Evolutionary conservation across 2,888 invertebrate species (phyloP).

Genomic region (Cephus pygmeus): DNA sequence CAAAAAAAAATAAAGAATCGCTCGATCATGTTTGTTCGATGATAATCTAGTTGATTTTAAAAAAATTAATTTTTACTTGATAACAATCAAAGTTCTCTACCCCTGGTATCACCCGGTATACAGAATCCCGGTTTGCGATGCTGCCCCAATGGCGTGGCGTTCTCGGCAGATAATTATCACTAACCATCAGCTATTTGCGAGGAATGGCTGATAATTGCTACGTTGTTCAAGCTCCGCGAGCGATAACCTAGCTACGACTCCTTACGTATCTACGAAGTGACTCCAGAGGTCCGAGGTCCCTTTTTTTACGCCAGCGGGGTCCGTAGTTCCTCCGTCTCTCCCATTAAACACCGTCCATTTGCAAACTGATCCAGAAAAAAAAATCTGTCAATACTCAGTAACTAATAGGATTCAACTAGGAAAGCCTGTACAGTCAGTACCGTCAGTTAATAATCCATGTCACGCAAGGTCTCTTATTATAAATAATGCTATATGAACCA

Average conservation of each 20-base stretch:
- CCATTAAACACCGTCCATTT: neutral
- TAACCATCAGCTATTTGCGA: conserved; percentile 67
- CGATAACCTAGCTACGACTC: conserved; percentile 61
- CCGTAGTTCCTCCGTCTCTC: neutral
- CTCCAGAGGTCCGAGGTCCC: conserved; percentile 28
- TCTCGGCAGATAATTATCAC: conserved; percentile 65
- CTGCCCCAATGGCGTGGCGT: conserved; percentile 59
- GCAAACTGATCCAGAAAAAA: neutral
- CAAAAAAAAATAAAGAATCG: neutral
- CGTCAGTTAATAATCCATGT: neutral
- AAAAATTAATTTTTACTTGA: neutral
- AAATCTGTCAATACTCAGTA: neutral
- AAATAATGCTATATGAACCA: neutral
- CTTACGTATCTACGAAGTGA: conserved; percentile 42
- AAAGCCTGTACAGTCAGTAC: neutral
- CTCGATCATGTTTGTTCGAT: neutral
- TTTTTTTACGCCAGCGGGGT: neutral
- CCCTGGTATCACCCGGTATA: conserved; percentile 49
- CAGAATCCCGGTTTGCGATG: conserved; percentile 52
- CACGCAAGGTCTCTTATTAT: neutral
- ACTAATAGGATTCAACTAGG: neutral
- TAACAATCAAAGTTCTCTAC: neutral
- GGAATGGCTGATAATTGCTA: conserved; percentile 67
- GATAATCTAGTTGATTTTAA: neutral
- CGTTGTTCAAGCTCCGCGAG: conserved; percentile 61